phyloP scores from a whole-genome alignment of 2,888 invertebrate genomes.

The Xylota segnis region DNA sequence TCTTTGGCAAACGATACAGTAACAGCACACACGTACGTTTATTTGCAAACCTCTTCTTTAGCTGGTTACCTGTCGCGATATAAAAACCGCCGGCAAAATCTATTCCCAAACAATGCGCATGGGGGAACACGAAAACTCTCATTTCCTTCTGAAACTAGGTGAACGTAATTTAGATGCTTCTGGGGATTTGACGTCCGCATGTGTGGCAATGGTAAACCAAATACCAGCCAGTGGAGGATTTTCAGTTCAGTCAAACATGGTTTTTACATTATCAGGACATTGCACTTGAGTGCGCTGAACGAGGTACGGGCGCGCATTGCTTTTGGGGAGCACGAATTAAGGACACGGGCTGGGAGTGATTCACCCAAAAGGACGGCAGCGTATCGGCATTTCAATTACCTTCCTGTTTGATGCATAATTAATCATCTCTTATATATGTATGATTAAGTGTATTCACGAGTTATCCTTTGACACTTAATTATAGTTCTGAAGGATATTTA shows the following conservation, averaged over 20 bases:
- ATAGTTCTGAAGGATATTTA: neutral
- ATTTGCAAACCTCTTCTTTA: neutral
- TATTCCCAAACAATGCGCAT: neutral
- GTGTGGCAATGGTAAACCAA: constrained; percentile 9
- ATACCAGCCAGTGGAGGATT: constrained; percentile 11
- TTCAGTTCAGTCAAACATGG: constrained; percentile 27
- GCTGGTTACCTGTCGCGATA: constrained; percentile 1
- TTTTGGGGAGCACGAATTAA: neutral
- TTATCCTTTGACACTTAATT: neutral
- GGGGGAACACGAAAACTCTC: constrained; percentile 1
- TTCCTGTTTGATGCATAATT: constrained; percentile 1
- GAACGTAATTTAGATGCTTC: constrained; percentile 35
- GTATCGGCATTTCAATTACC: constrained; percentile 3
- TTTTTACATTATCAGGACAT: constrained; percentile 52
- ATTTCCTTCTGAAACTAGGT: constrained; percentile 24
- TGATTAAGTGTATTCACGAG: neutral
- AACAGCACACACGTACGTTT: neutral
- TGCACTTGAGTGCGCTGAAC: constrained; percentile 34
- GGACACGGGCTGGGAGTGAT: neutral
- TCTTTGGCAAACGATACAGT: neutral
- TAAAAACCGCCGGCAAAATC: neutral
- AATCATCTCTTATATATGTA: neutral
- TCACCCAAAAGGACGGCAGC: neutral
- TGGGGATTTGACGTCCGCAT: constrained; percentile 7
- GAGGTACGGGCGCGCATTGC: neutral